Conservation (phyloP, 2,888 invertebrate species). For the Alloplasta piceator region DNA sequence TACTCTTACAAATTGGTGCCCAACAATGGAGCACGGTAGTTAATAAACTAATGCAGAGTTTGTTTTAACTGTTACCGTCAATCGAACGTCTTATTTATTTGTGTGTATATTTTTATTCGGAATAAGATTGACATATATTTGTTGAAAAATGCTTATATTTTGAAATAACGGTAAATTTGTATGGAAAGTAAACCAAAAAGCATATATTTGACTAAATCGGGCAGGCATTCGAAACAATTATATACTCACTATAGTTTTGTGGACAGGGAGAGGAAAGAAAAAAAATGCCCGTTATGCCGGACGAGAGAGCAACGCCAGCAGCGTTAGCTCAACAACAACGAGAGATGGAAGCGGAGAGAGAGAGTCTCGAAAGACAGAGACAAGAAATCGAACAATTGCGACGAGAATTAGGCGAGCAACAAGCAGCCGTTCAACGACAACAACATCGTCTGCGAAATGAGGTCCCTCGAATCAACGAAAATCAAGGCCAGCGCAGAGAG, state of each 20-base stretch:
- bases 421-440: background rate
- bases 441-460: background rate
- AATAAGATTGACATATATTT: no score
- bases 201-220: constrained; percentile 29
- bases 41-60: background rate
- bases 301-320: background rate
- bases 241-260: constrained; percentile 16
- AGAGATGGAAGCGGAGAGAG: background rate
- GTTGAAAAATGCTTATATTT: background rate
- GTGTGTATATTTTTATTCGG: background rate
- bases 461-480: no score
- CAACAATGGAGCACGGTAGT: background rate
- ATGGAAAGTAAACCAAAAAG: background rate
- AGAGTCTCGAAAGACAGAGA: background rate
- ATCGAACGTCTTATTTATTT: background rate
- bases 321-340: background rate
- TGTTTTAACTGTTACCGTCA: background rate
- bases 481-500: background rate
- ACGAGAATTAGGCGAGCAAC: background rate
- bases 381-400: background rate
- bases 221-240: constrained; percentile 25
- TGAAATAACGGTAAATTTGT: background rate
- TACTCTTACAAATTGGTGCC: no score
- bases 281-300: background rate
- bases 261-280: background rate